Conservation (phyloP, 2,113 vertebrate genomes). For the Dipodomys ordii region DNA sequence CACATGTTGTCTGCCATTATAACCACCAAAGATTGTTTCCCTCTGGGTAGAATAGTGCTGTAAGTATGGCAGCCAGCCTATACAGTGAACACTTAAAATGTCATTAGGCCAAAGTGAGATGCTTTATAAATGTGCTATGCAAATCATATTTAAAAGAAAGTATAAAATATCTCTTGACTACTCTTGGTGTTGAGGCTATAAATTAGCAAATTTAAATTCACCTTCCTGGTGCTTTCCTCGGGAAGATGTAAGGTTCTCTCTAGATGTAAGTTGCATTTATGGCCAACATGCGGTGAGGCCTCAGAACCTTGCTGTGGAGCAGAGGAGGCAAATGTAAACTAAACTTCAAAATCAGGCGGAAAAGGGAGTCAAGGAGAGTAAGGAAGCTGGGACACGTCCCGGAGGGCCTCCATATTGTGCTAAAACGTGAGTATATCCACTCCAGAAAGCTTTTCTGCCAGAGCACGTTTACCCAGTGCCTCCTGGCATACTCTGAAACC, state of each 20-base stretch:
- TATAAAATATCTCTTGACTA: background rate
- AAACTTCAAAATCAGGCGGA: background rate
- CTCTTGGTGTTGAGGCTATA: background rate
- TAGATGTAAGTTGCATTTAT: background rate
- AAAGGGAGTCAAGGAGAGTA: background rate
- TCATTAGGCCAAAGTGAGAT: background rate
- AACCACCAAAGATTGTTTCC: background rate
- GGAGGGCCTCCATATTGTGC: background rate
- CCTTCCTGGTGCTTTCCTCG: background rate
- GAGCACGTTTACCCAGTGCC: too few relatives aligned
- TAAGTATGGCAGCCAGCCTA: background rate
- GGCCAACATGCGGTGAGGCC: background rate
- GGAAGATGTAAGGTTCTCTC: background rate
- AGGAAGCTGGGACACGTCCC: too few relatives aligned
- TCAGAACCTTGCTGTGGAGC: background rate
- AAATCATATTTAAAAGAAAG: background rate
- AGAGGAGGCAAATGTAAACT: background rate
- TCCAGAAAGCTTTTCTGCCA: background rate
- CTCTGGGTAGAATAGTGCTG: background rate
- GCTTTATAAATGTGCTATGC: background rate
- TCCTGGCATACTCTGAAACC: background rate
- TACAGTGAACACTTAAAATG: background rate
- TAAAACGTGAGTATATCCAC: background rate
- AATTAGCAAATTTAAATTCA: background rate
- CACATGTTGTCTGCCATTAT: background rate